These are phyloP conservation scores for Leuciscus idus DNA, from an alignment of 2,113 vertebrate species.

Conservation along the genomic window DNA sequence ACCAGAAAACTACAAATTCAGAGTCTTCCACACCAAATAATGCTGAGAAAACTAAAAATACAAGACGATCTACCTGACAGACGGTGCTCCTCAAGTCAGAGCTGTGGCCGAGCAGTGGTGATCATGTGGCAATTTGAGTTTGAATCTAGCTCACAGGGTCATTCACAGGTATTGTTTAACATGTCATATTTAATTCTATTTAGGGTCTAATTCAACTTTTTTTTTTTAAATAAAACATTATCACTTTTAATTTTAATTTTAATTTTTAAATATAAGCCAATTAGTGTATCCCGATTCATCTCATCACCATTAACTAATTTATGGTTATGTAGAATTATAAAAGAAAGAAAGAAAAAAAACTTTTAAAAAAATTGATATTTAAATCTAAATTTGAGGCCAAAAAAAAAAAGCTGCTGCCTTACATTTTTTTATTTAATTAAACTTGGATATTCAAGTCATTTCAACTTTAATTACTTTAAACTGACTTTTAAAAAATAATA, in stretches of 20 bases:
- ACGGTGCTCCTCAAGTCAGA: neutral
- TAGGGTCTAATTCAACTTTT: neutral
- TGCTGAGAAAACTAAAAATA: slow-evolving; percentile 52
- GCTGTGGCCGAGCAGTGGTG: neutral
- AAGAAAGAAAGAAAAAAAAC: neutral
- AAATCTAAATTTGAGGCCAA: neutral
- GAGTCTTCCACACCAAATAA: neutral
- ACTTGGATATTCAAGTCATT: no score
- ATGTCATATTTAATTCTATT: neutral
- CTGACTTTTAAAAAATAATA: no score
- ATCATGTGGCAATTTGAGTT: neutral
- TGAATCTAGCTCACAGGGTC: neutral
- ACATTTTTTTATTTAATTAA: no score
- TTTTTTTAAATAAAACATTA: neutral
- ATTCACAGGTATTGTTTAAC: neutral
- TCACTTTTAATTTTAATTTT: no score
- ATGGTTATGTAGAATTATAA: neutral
- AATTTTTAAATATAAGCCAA: neutral
- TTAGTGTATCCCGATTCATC: neutral
- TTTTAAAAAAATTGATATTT: neutral
- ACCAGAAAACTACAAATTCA: slow-evolving; percentile 25
- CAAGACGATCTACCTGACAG: neutral
- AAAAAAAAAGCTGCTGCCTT: no score
- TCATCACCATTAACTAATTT: neutral
- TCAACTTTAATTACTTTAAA: no score